Base-by-base conservation (phyloP, 2,113 vertebrate genomes). In the Tamias sibiricus region DNA sequence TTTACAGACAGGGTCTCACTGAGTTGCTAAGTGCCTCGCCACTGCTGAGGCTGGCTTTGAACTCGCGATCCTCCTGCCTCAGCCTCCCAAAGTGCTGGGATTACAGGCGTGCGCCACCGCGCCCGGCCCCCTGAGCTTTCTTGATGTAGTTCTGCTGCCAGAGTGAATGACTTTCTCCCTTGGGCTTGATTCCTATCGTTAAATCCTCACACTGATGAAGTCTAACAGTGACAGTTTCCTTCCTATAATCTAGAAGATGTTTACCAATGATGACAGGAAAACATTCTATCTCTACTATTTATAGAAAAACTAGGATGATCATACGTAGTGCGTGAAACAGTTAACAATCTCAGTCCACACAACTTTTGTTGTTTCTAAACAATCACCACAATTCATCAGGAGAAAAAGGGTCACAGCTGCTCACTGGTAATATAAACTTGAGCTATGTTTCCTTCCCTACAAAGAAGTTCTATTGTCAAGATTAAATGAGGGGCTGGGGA, bases 221-320 rank as follows among this genome's bases (percentile, higher is more conserved):
- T 83, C 6, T 71, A 75, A 76, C 24, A 66, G 19, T 80, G 64
- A 87, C 32, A 87, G 35, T 80, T 90, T 84, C 79, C 17, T 26
- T 57, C 59, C 35, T 42, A 28, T 79, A 82, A 80, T 44, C 84
- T 59, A 64, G 64, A 91, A 74, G 7, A 92, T 28, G 66, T 24
- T 93, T 92, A 71, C 16, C 80, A 95, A 40, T 26, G n/a, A 80
- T 40, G 57, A 94, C 8, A 87, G 84, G 90, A 93, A 96, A 93
- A 88, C 37, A 86, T 40, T 79, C 20, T 57, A 42, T 52, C 62
- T 92, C 76, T 74, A 81, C 8, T 83, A 74, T 79, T 80, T 86
- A 86, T 26, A 77, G 76, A 75, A 75, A 92, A 75, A 64, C 4
- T 69, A 93, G 68, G 81, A 94, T 64, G 75, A 40, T 49, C 68